Conservation (phyloP, 2,888 invertebrate genomes). For the Nephrotoma flavescens region DNA sequence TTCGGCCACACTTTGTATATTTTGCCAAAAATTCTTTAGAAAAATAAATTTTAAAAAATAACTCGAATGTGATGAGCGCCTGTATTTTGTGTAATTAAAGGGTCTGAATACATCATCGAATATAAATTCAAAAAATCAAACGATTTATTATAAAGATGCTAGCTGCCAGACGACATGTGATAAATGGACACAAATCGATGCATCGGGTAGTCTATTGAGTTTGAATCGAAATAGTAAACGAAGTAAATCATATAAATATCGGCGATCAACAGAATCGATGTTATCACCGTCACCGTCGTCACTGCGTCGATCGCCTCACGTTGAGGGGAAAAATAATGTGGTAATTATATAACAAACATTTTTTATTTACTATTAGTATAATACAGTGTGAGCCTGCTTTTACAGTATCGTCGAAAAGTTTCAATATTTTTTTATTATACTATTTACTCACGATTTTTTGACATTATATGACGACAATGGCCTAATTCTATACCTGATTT, state of each 20-base stretch:
- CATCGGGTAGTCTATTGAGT: not conserved
- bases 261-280: slow-evolving; percentile 21
- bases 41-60: not conserved
- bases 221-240: slow-evolving; percentile 9
- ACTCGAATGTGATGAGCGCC: not conserved
- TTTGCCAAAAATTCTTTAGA: not conserved
- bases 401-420: not conserved
- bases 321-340: slow-evolving; percentile 23
- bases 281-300: slow-evolving; percentile 11
- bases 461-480: not conserved
- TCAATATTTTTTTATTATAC: not conserved
- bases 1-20: not conserved
- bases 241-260: slow-evolving; percentile 20
- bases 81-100: not conserved
- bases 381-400: not conserved
- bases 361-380: not conserved
- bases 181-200: not conserved
- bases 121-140: slow-evolving; percentile 1
- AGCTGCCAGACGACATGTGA: not conserved
- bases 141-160: not conserved
- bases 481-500: not conserved
- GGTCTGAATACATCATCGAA: not conserved
- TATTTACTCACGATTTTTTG: not conserved
- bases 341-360: not conserved
- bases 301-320: slow-evolving; percentile 15